Evolutionary conservation across 2,797 vertebrate genomes (phyloP), one percentile per base, ranked within the genome.

Genomic region (Vespertilio murinus): DNA sequence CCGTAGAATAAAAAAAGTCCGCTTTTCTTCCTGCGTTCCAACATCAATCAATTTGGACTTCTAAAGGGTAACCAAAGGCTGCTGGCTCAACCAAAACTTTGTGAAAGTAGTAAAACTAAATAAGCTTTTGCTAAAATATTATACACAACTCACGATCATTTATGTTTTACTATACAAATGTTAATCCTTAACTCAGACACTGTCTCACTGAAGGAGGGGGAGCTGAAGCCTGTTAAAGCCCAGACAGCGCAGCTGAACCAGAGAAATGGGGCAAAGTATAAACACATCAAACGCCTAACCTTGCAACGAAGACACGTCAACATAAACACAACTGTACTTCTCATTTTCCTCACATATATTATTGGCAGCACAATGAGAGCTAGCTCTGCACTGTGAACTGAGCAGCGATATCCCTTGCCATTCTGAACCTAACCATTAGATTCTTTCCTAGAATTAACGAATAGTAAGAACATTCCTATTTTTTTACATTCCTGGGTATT

Each of bases 101-200:
- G 69, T 79, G 71, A 74, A 91, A 59, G 22, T 75, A 54, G 74
- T 93, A 95, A 89, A 94, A 91, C 65, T 88, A 96, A 93, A 94
- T 94, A 93, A 95, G 78, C 87, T 80, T 95, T 78, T 78, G 38
- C 71, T 96, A 94, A 97, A 97, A 96, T 96, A 97, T 97, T 96
- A 96, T 96, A 97, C 86, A 97, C 94, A 97, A 77, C 40, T 87
- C 81, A 83, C 0, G 0, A 90, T 59, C 95, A 97, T 96, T 97
- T 97, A 96, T 84, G 86, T 96, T 97, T 94, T 82, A 83, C 74
- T 83, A 80, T 56, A 96, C 95, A 94, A 97, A 97, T 88, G 91
- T 96, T 96, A 96, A 95, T 95, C 96, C 94, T 94, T 95, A 93
- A 92, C 87, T 94, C 91, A 93, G 93, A 94, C 96, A 90, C 84